A percentile compares a stretch with the other conserved stretches of the same genome.
These are phyloP conservation scores for Pyxicephalus adspersus DNA, from an alignment of 2,113 vertebrate species.

Conservation along the genomic window DNA sequence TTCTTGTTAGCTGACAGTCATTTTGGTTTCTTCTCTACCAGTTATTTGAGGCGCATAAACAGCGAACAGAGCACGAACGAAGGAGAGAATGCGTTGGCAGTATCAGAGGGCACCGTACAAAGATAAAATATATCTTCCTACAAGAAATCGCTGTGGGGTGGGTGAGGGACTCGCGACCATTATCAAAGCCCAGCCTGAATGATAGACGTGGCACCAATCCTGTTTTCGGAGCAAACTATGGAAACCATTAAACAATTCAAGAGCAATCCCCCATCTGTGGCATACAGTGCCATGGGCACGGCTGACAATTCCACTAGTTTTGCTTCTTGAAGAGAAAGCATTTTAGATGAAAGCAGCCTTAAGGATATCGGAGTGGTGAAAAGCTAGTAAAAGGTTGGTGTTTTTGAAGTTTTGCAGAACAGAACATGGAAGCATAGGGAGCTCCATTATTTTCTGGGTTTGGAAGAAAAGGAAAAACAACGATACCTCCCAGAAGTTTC, in stretches of 20 bases:
- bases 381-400: background rate
- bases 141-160: background rate
- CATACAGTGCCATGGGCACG: slow-evolving; percentile 1
- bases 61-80: background rate
- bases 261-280: slow-evolving; percentile 9
- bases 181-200: slow-evolving; percentile 12
- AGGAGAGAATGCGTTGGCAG: background rate
- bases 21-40: background rate
- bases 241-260: slow-evolving; percentile 16
- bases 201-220: background rate
- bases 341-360: background rate
- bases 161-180: slow-evolving; percentile 4
- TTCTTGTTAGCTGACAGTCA: background rate
- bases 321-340: background rate
- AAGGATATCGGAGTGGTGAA: background rate
- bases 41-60: background rate
- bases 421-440: too few relatives aligned
- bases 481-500: too few relatives aligned
- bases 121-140: slow-evolving; percentile 5
- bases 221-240: background rate
- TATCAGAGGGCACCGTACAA: background rate
- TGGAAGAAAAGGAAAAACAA: too few relatives aligned
- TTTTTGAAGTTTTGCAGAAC: too few relatives aligned
- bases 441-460: too few relatives aligned
- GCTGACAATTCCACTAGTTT: background rate